A percentile compares a stretch with the other conserved stretches of the same genome.
Evolutionary conservation across 2,888 invertebrate genomes (phyloP).

Genomic region (Apamea sordens): DNA sequence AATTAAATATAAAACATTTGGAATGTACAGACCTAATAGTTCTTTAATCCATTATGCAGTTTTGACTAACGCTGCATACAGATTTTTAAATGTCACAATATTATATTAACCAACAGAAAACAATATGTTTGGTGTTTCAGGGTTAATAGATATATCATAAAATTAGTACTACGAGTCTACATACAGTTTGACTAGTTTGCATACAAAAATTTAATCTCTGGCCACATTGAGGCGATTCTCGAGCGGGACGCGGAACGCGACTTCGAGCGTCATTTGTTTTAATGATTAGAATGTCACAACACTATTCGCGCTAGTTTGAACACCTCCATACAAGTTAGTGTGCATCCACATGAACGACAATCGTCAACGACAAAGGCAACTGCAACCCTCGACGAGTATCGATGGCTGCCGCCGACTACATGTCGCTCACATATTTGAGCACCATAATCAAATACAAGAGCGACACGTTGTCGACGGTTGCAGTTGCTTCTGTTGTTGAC

Average conservation of each 20-base stretch:
- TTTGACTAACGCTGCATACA: not conserved
- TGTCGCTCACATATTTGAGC: too few relatives aligned
- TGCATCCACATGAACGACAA: too few relatives aligned
- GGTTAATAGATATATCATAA: not conserved
- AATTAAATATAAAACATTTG: not conserved
- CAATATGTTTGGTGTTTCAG: not conserved
- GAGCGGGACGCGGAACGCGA: not conserved
- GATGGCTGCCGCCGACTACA: too few relatives aligned
- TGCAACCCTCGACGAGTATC: too few relatives aligned
- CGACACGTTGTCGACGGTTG: not conserved
- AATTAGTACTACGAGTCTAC: not conserved
- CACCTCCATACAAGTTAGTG: not conserved
- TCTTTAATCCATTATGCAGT: not conserved
- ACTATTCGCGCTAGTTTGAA: not conserved
- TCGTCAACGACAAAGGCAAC: too few relatives aligned
- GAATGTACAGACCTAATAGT: not conserved
- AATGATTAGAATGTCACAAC: not conserved
- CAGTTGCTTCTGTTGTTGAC: not conserved
- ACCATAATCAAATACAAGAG: not conserved
- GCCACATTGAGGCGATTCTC: not conserved
- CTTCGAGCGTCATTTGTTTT: not conserved
- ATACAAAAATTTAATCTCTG: not conserved
- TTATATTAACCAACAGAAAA: not conserved
- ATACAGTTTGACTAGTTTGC: slow-evolving; percentile 22
- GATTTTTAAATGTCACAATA: not conserved